Conservation (phyloP, 2,888 invertebrate species). For the Carterocephalus palaemon region DNA sequence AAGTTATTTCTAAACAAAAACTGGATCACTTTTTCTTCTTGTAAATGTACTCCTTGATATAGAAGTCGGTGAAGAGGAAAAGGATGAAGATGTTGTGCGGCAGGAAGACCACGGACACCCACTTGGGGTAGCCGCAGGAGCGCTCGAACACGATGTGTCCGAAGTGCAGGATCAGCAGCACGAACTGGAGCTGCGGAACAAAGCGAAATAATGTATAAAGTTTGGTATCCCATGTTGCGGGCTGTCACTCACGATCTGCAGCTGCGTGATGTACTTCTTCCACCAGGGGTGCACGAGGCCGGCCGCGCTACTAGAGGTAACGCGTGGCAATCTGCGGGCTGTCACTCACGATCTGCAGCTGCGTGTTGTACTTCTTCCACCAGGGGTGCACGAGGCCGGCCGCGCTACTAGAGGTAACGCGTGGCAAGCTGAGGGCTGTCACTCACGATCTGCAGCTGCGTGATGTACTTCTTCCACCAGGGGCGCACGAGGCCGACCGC, state of each 20-base stretch:
- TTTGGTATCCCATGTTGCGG: too few species aligned
- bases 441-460: too few species aligned
- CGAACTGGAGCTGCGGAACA: constrained; percentile 80
- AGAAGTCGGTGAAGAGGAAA: constrained; percentile 83
- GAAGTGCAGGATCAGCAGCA: constrained; percentile 80
- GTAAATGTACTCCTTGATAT: constrained; percentile 81
- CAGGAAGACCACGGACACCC: constrained; percentile 76
- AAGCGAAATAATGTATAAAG: constrained; percentile 5
- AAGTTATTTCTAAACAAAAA: constrained; percentile 9
- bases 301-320: too few species aligned
- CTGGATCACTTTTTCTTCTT: constrained; percentile 58
- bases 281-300: constrained; percentile 87
- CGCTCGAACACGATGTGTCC: constrained; percentile 74
- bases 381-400: too few species aligned
- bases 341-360: too few species aligned
- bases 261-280: constrained; percentile 91
- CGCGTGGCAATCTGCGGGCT: too few species aligned
- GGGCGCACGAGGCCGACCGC: too few species aligned
- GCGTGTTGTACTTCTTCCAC: too few species aligned
- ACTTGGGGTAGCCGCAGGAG: constrained; percentile 81
- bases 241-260: constrained; percentile 89
- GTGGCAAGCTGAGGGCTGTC: too few species aligned
- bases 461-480: too few species aligned
- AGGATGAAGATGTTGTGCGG: constrained; percentile 84
- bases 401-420: too few species aligned